These are phyloP conservation scores for Dryobotodes eremita DNA, from an alignment of 2,888 invertebrate genomes.

Conservation along the genomic window DNA sequence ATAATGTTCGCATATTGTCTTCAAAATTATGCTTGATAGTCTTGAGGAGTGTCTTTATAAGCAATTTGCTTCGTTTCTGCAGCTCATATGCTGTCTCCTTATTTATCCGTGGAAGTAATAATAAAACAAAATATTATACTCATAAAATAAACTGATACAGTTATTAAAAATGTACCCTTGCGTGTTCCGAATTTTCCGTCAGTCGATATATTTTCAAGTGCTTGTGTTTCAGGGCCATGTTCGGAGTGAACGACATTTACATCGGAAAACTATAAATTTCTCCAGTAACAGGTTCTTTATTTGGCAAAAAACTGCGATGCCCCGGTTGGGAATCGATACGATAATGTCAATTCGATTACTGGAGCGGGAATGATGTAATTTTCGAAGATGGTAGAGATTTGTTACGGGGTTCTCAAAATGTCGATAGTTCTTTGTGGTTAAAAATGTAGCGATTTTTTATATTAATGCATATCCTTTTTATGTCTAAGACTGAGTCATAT, in stretches of 20 bases:
- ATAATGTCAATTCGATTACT: conserved; percentile 22
- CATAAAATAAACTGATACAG: conserved; percentile 23
- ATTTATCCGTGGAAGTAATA: not conserved
- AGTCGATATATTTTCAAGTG: conserved; percentile 29
- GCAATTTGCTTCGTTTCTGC: not conserved
- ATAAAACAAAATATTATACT: not conserved
- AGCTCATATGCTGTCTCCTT: not conserved
- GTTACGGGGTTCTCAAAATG: not conserved
- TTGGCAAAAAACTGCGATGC: conserved; percentile 24
- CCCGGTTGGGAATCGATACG: conserved; percentile 42
- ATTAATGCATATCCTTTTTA: not conserved
- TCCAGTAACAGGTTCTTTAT: conserved; percentile 51
- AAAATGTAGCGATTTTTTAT: not conserved
- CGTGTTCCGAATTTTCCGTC: conserved; percentile 30
- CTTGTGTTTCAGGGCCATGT: conserved; percentile 40
- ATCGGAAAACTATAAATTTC: conserved; percentile 56
- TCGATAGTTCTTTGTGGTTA: not conserved
- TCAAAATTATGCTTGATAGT: not conserved
- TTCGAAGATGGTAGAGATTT: conserved; percentile 1
- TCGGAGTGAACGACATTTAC: conserved; percentile 46
- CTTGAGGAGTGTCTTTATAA: not conserved
- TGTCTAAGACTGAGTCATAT: not conserved
- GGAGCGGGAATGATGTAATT: conserved; percentile 20
- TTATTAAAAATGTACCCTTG: conserved; percentile 16
- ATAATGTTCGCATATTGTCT: not conserved